Percentiles rank a stretch among this genome's conserved stretches.
Conservation (phyloP, 2,888 invertebrate genomes). For the Drosophila colorata region DNA sequence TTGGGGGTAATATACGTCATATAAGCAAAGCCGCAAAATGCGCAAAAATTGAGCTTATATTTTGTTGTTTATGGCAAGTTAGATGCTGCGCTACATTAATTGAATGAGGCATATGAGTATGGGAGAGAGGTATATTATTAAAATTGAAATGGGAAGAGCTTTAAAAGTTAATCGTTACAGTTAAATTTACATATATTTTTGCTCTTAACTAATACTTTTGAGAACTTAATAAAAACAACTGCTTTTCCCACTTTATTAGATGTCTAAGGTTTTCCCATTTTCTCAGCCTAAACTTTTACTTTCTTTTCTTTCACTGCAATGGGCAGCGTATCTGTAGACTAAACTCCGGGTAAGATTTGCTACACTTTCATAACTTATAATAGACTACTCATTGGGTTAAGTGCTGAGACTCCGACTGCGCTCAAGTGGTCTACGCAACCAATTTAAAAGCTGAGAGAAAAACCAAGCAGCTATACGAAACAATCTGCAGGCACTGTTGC, state of each 20-base stretch:
- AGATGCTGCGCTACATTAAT: slow-evolving; percentile 37
- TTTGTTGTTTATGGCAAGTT: slow-evolving; percentile 35
- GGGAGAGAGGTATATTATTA: not conserved
- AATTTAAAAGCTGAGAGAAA: slow-evolving; percentile 54
- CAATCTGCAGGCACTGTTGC: slow-evolving; percentile 39
- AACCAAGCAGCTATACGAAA: slow-evolving; percentile 22
- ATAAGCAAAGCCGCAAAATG: slow-evolving; percentile 55
- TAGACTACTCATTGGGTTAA: slow-evolving; percentile 53
- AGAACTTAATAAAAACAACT: no score
- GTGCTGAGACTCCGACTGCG: slow-evolving; percentile 49
- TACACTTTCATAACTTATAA: slow-evolving; percentile 56
- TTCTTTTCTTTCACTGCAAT: slow-evolving; percentile 11
- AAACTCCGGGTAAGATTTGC: slow-evolving; percentile 31
- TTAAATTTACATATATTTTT: no score
- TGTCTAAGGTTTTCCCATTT: not conserved
- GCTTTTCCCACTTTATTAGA: no score
- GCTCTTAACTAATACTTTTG: no score
- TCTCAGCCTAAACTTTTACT: slow-evolving; percentile 3
- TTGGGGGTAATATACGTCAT: slow-evolving; percentile 23
- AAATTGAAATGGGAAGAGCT: not conserved
- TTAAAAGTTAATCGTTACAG: no score
- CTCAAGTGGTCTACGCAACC: slow-evolving; percentile 72
- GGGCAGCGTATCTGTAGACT: slow-evolving; percentile 22
- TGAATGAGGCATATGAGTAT: not conserved
- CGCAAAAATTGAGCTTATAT: slow-evolving; percentile 50